A percentile compares a stretch with the other conserved stretches of the same genome.
Conservation (phyloP, 2,113 vertebrate species). For the Dermatemys mawii region DNA sequence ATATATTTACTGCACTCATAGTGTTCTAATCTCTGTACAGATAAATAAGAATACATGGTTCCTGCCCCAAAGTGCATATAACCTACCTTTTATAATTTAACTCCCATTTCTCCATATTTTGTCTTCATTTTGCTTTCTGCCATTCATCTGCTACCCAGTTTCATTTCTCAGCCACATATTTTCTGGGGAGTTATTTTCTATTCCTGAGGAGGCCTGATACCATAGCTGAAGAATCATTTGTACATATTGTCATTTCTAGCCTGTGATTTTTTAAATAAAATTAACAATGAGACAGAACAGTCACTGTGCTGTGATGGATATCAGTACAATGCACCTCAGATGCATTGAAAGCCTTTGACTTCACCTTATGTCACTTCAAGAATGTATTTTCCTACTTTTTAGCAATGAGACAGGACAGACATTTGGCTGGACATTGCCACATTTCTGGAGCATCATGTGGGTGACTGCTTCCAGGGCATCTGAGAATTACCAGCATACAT, state of each 20-base stretch:
- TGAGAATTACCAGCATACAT: slow-evolving; percentile 16
- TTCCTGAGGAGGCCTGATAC: not conserved
- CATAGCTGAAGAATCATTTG: not conserved
- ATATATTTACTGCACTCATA: not conserved
- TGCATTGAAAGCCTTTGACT: slow-evolving; percentile 19
- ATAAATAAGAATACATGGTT: not conserved
- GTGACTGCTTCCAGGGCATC: slow-evolving; percentile 8
- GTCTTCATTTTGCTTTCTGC: not conserved
- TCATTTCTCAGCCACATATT: not conserved
- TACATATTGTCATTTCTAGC: slow-evolving; percentile 1
- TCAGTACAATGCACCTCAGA: not conserved
- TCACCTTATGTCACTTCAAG: not conserved
- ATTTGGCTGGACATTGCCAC: not conserved
- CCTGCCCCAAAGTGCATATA: not conserved
- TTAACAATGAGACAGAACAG: not conserved
- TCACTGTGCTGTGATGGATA: not conserved
- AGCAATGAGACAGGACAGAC: not conserved
- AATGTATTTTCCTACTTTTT: slow-evolving; percentile 10
- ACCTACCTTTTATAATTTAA: not conserved
- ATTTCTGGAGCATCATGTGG: not conserved
- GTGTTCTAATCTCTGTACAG: not conserved
- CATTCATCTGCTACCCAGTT: not conserved
- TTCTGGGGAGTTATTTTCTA: not conserved
- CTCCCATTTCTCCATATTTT: not conserved
- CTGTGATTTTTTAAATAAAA: not conserved